phyloP scores from a whole-genome alignment of 2,888 invertebrate species.

The Trypoxylon attenuatum region DNA sequence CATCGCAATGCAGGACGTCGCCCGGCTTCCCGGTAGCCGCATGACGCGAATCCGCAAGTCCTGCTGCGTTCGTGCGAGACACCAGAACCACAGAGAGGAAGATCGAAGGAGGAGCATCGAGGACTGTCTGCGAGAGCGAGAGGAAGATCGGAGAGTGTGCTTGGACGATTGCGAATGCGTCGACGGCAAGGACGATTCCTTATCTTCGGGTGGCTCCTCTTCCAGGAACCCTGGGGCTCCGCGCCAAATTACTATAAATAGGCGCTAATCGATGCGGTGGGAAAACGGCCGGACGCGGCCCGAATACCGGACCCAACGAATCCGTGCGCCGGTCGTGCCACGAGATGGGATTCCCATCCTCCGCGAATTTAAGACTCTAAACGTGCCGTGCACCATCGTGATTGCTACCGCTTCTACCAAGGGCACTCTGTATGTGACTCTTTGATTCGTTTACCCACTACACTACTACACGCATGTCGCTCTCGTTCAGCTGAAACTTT shows the following conservation, averaged over 20 bases:
- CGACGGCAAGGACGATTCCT: constrained; percentile 70
- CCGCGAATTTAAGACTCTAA: constrained; percentile 1
- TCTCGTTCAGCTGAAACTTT: too few species aligned
- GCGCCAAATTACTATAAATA: constrained; percentile 72
- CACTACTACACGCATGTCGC: too few species aligned
- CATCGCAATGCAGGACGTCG: constrained; percentile 69
- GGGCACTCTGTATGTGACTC: background rate
- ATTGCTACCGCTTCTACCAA: background rate
- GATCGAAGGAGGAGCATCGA: constrained; percentile 3
- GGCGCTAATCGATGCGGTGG: constrained; percentile 67
- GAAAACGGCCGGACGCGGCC: constrained; percentile 49
- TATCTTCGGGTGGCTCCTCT: constrained; percentile 59
- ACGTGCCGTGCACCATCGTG: background rate
- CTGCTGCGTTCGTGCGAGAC: constrained; percentile 42
- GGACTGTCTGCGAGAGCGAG: background rate
- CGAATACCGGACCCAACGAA: constrained; percentile 25
- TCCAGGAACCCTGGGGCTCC: constrained; percentile 62
- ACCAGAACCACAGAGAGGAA: constrained; percentile 18
- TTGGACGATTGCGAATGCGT: constrained; percentile 60
- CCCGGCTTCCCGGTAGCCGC: constrained; percentile 71
- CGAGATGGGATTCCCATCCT: constrained; percentile 5
- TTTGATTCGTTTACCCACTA: too few species aligned
- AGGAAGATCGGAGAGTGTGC: background rate
- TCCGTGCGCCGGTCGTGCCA: background rate
- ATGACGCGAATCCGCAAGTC: constrained; percentile 71